Evolutionary conservation across 2,888 invertebrate genomes (phyloP).

Genomic region (Trilocha varians): DNA sequence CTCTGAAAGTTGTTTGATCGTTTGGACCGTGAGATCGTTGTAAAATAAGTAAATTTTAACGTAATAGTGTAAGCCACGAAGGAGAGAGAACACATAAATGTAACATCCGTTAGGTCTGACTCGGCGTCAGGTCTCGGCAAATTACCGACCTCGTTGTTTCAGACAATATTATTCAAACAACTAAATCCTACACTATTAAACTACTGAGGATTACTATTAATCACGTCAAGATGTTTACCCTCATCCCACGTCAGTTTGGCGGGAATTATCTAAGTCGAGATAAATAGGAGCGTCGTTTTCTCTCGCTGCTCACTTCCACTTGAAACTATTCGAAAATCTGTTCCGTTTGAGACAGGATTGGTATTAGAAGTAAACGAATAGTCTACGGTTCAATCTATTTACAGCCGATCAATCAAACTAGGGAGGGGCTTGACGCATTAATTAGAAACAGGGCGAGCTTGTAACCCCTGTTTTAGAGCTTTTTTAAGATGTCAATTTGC

Average conservation of each 20-base stretch:
- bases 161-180: constrained; percentile 56
- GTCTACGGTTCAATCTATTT: constrained; percentile 46
- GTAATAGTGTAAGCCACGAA: neutral
- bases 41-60: too few species aligned
- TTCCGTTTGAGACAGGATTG: constrained; percentile 33
- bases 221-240: constrained; percentile 69
- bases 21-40: too few species aligned
- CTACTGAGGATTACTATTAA: constrained; percentile 65
- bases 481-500: constrained; percentile 40
- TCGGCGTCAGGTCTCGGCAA: constrained; percentile 23
- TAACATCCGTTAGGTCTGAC: neutral
- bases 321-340: constrained; percentile 38
- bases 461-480: constrained; percentile 21
- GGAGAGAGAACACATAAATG: neutral
- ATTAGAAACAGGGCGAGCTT: neutral
- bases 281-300: constrained; percentile 49
- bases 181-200: constrained; percentile 61
- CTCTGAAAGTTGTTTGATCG: too few species aligned
- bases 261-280: constrained; percentile 62
- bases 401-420: constrained; percentile 17
- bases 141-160: constrained; percentile 31
- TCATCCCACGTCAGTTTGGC: constrained; percentile 58
- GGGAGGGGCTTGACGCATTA: constrained; percentile 5
- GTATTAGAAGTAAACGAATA: constrained; percentile 19
- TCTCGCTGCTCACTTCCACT: constrained; percentile 30